Evolutionary conservation across 2,797 vertebrate species (phyloP).

Genomic region (Notolepis coatsorum): DNA sequence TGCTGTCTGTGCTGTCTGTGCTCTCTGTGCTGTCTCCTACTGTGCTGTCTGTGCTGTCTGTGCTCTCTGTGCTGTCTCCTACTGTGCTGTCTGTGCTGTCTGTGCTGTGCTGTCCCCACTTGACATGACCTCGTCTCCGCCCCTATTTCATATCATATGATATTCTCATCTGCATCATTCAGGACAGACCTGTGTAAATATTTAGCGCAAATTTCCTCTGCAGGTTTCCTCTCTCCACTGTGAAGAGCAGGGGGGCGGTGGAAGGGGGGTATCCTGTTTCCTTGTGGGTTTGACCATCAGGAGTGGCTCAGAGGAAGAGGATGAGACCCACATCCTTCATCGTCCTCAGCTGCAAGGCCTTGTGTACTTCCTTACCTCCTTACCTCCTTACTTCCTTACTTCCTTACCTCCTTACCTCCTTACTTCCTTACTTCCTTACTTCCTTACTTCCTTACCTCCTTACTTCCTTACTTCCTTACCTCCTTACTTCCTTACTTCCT

Average conservation of each 20-base stretch:
- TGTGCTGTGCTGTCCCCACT: not conserved
- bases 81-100: no score
- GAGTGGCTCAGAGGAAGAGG: slow-evolving; percentile 38
- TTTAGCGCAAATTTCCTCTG: slow-evolving; percentile 31
- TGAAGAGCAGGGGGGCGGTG: not conserved
- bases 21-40: no score
- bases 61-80: no score
- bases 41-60: no score
- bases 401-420: not conserved
- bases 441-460: not conserved
- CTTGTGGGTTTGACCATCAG: slow-evolving; percentile 39
- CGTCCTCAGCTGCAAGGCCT: slow-evolving; percentile 34
- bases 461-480: not conserved
- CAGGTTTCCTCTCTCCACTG: not conserved
- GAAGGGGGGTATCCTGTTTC: slow-evolving; percentile 35
- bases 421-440: not conserved
- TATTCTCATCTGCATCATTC: not conserved
- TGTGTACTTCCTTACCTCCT: not conserved
- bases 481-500: not conserved
- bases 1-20: no score
- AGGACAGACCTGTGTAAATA: slow-evolving; percentile 1
- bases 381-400: not conserved
- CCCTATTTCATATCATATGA: not conserved
- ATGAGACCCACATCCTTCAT: slow-evolving; percentile 39
- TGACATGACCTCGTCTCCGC: not conserved